Percentiles rank a stretch among this genome's conserved stretches.
Evolutionary conservation across 2,113 vertebrate species (phyloP).

Genomic region (Cyanistes caeruleus): DNA sequence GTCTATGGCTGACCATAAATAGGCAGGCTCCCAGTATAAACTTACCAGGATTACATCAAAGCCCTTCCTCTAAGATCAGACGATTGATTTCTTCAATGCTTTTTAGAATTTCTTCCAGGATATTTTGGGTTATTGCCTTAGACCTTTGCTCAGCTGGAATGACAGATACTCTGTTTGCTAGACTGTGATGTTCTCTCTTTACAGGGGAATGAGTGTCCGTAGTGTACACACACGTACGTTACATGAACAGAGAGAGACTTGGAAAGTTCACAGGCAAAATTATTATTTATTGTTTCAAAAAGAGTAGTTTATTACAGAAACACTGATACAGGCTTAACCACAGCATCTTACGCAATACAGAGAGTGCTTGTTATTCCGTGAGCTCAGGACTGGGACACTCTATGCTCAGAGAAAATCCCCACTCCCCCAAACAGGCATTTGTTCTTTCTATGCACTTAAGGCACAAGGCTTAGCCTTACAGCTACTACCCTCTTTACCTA

Average conservation of each 20-base stretch:
- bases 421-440: neutral
- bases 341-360: constrained; percentile 48
- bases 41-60: constrained; percentile 78
- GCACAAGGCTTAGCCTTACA: neutral
- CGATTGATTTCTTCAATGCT: constrained; percentile 76
- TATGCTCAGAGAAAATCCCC: neutral
- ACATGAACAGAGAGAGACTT: constrained; percentile 6
- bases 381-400: neutral
- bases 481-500: neutral
- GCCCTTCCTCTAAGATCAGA: constrained; percentile 75
- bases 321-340: constrained; percentile 43
- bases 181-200: constrained; percentile 67
- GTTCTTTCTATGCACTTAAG: neutral
- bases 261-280: constrained; percentile 64
- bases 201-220: constrained; percentile 5
- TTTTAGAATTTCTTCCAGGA: constrained; percentile 74
- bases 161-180: constrained; percentile 70
- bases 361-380: constrained; percentile 29
- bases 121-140: constrained; percentile 79
- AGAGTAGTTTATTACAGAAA: constrained; percentile 42
- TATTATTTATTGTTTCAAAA: constrained; percentile 66
- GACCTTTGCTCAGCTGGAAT: constrained; percentile 73
- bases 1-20: constrained; percentile 60
- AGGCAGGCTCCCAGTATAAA: constrained; percentile 80
- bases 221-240: neutral